phyloP scores from a whole-genome alignment of 1,140 invertebrate genomes.

The Hestina assimilis region DNA sequence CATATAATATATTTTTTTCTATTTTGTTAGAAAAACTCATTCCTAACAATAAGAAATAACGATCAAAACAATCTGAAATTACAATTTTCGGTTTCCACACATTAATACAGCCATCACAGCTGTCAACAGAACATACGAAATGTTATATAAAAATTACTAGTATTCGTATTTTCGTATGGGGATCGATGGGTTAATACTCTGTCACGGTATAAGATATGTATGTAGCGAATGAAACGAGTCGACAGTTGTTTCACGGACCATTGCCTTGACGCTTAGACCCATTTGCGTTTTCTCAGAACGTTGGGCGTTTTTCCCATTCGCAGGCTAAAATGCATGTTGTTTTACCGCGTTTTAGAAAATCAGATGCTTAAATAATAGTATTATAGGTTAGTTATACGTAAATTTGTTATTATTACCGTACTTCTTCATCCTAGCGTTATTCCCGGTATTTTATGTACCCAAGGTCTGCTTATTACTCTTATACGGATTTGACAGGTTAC shows the following conservation, averaged over 20 bases:
- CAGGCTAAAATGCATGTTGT: too few relatives aligned
- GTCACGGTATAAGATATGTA: constrained; percentile 42
- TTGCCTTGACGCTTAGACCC: constrained; percentile 43
- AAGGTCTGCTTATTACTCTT: too few relatives aligned
- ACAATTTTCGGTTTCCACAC: too few relatives aligned
- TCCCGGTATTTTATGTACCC: too few relatives aligned
- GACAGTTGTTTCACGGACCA: constrained; percentile 66
- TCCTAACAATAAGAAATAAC: neutral
- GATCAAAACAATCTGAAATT: neutral
- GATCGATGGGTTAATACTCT: constrained; percentile 55
- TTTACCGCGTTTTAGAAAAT: too few relatives aligned
- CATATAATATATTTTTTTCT: neutral
- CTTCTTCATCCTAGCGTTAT: too few relatives aligned
- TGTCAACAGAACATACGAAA: neutral
- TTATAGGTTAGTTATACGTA: too few relatives aligned
- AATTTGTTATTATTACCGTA: too few relatives aligned
- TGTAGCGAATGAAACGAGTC: constrained; percentile 51
- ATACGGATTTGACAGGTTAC: too few relatives aligned
- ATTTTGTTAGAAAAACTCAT: neutral
- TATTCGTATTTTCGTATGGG: constrained; percentile 40
- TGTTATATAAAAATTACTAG: constrained; percentile 6
- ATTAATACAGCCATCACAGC: neutral
- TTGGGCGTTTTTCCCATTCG: constrained; percentile 10
- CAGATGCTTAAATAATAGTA: too few relatives aligned
- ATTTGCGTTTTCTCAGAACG: constrained; percentile 44